Base-by-base conservation (phyloP, 2,113 vertebrate genomes). In the Atrichornis clamosus region DNA sequence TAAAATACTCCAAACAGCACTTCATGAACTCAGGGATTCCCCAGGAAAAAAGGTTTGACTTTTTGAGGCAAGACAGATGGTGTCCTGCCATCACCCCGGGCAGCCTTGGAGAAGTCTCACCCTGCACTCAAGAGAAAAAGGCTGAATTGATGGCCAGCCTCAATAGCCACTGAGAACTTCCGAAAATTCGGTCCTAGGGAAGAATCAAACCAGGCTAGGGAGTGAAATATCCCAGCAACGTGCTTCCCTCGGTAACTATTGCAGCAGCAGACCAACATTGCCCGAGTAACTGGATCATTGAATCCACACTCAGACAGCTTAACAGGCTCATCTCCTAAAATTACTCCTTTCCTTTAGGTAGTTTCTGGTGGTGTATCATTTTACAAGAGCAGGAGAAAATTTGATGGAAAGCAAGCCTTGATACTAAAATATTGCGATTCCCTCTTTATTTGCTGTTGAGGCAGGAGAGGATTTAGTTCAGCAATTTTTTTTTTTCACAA, bases 391-490 rank as follows among this genome's bases (percentile, higher is more conserved):
- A 47, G 22, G 46, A 75, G 10, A 22, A 73, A 58, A 32, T 7
- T 2, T 65, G n/a, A 83, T 32, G 33, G 42, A 59, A 85, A 52
- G 26, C 7, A 22, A 84, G 53, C 28, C 49, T 85, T 12, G 28
- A 22, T 10, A 32, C 26, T n/a, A 39, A 87, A 94, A 65, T 94
- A 80, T 80, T 91, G 79, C 49, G 4, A 72, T 91, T 82, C 73
- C 47, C 21, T 77, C 39, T 74, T 70, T 79, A 53, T 90, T 87
- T 78, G 47, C 65, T 41, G 32, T 32, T 84, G 49, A 89, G 84
- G 41, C 30, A 88, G 50, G 59, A 73, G 74, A 78, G 28, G 35
- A 33, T 68, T 78, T 30, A 44, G 26, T 33, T 91, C 44, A 74
- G 73, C 17, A 1, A 5, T 52, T 27, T 47, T 33, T 33, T 44